Conservation (phyloP, 2,888 invertebrate genomes). For the Callosobruchus maculatus region DNA sequence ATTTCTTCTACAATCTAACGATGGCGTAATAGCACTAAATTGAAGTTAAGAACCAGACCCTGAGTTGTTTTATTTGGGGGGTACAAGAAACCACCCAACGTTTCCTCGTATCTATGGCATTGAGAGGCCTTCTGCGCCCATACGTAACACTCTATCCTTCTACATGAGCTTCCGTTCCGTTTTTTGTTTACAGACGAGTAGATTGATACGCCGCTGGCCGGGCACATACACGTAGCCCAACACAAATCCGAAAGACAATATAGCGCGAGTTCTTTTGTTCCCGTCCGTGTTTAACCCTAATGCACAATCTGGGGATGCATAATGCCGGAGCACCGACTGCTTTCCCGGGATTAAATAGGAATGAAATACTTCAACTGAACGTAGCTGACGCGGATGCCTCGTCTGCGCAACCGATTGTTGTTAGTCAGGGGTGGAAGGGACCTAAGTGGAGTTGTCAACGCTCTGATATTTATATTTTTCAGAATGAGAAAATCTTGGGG, state of each 20-base stretch:
- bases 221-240: not conserved
- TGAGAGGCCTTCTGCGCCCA: too few species aligned
- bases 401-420: not conserved
- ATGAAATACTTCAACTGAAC: constrained; percentile 22
- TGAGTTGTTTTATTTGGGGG: too few species aligned
- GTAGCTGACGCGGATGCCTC: not conserved
- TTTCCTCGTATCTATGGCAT: too few species aligned
- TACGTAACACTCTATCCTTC: too few species aligned
- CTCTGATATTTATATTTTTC: too few species aligned
- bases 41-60: too few species aligned
- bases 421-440: not conserved
- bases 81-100: too few species aligned
- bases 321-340: constrained; percentile 16
- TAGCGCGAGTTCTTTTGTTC: constrained; percentile 36
- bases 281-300: constrained; percentile 39
- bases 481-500: too few species aligned
- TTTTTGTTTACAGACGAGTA: not conserved
- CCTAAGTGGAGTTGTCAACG: too few species aligned
- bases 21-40: too few species aligned
- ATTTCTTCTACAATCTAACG: too few species aligned
- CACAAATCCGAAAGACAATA: constrained; percentile 32
- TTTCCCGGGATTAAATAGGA: constrained; percentile 18
- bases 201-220: not conserved
- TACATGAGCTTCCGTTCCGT: not conserved
- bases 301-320: constrained; percentile 30